Evolutionary conservation across 92 coral and sea anemone genomes (phyloP), one percentile per base, ranked within the genome.

Genomic region (Anthopleura xanthogrammica): DNA sequence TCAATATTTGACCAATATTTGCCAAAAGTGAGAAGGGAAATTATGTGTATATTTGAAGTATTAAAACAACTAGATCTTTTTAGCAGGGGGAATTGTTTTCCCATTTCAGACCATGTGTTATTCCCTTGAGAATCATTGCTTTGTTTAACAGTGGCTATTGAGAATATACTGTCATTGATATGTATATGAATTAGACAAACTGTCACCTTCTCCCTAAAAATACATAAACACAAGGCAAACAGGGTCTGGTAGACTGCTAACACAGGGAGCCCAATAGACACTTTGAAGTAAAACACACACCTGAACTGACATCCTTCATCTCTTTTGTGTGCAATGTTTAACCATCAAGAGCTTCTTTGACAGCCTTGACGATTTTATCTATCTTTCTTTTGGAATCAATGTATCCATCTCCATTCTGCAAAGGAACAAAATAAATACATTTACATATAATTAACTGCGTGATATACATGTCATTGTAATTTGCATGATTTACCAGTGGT

Each of bases 381-480:
- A 82, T 55, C 77, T 93, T 95, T 5, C 48, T 48, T 12, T 17
- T 75, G 11, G 81, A 85, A 82, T 94, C 88, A 42, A 95, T 83
- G 85, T 92, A 92, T 36, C 98, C 98, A 89, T 93, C 92, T 41
- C 98, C 98, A 85, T 91, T 93, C 98, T 95, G 79, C 17, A 77
- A 16, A 29, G 36, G 29, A 11, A 79, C 29, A 78, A 78, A 41
- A 54, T 54, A 10, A 2, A 54, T 7, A 54, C 58, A 54, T 54
- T 54, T 54, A 8, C 5, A n/a, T 1, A 64, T 64, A 7, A 64
- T 14, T 14, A 16, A 58, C 64, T 14, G n/a, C 64, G 14, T 58
- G n/a, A 62, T 62, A 20, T 12, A 68, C 74, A 23, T 65, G 40
- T 8, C 11, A 11, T 5, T 60, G 20, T 60, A 60, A 22, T 64